phyloP scores from a whole-genome alignment of 2,113 vertebrate species.

The Hassar affinis region DNA sequence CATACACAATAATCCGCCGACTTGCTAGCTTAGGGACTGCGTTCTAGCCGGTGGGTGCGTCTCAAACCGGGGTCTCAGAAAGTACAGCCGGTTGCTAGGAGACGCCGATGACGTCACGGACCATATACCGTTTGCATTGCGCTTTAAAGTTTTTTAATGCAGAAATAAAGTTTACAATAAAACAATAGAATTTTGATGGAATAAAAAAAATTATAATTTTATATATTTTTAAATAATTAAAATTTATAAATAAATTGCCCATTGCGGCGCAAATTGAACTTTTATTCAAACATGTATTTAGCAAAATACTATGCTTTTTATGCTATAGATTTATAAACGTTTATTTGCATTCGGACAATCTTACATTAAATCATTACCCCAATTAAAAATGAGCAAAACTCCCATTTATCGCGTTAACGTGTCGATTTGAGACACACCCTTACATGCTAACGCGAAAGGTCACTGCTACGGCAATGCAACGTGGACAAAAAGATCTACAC shows the following conservation, averaged over 20 bases:
- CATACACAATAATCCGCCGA: background rate
- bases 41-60: background rate
- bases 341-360: background rate
- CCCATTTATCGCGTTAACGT: background rate
- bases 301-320: too few relatives aligned
- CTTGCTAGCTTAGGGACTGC: background rate
- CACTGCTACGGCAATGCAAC: constrained; percentile 7
- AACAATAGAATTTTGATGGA: too few relatives aligned
- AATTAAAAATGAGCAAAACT: too few relatives aligned
- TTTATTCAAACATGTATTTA: too few relatives aligned
- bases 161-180: too few relatives aligned
- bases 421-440: constrained; percentile 15
- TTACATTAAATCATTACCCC: background rate
- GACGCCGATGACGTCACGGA: background rate
- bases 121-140: background rate
- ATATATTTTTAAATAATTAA: too few relatives aligned
- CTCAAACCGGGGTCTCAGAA: background rate
- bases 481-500: background rate
- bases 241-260: too few relatives aligned
- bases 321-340: too few relatives aligned
- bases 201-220: too few relatives aligned
- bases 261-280: too few relatives aligned
- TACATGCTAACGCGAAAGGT: background rate
- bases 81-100: background rate
- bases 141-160: too few relatives aligned